phyloP scores from a whole-genome alignment of 2,113 vertebrate species.

The Clarias macrocephalus region DNA sequence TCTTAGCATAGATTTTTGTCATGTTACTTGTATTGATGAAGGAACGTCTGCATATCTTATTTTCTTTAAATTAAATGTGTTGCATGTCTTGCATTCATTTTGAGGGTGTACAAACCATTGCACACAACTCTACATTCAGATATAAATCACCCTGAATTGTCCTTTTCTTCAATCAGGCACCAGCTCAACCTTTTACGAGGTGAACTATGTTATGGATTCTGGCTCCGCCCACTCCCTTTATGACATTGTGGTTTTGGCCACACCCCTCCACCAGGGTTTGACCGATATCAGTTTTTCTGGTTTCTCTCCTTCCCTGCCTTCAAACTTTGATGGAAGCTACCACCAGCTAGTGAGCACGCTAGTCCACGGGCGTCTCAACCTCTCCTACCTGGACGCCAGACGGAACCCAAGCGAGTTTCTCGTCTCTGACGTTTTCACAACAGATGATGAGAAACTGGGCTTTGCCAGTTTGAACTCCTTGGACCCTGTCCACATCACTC shows the following conservation, averaged over 20 bases:
- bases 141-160: background rate
- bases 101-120: background rate
- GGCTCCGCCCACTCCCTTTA: constrained; percentile 77
- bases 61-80: background rate
- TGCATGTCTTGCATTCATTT: background rate
- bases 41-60: background rate
- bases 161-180: constrained; percentile 64
- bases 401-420: constrained; percentile 65
- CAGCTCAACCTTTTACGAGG: constrained; percentile 74
- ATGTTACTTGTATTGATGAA: background rate
- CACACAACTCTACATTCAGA: background rate
- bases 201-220: constrained; percentile 75
- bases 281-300: constrained; percentile 83
- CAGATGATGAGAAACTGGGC: constrained; percentile 69
- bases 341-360: constrained; percentile 81
- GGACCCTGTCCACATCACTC: constrained; percentile 65
- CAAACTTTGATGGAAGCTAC: constrained; percentile 73
- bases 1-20: background rate
- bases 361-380: constrained; percentile 81
- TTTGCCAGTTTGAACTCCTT: constrained; percentile 76
- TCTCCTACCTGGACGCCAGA: constrained; percentile 76
- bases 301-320: constrained; percentile 78
- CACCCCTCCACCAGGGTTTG: constrained; percentile 79
- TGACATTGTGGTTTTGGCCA: constrained; percentile 84
- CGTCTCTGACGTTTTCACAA: constrained; percentile 75